phyloP scores from a whole-genome alignment of 2,113 vertebrate genomes.

The Entelurus aequoreus region DNA sequence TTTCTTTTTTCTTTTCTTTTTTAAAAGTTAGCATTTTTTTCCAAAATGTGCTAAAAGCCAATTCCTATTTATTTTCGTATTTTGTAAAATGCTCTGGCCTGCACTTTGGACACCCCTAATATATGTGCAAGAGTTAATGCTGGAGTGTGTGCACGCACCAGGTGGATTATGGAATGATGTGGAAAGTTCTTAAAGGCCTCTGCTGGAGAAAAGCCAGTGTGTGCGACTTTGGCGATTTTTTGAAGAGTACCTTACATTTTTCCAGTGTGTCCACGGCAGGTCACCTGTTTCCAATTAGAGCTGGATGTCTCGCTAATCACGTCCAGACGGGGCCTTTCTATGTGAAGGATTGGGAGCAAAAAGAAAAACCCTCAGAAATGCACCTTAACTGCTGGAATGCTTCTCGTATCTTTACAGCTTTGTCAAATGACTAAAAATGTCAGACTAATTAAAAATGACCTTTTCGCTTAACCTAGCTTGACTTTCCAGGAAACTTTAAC shows the following conservation, averaged over 20 bases:
- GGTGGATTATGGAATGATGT: slow-evolving; percentile 57
- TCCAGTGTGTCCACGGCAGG: slow-evolving; percentile 30
- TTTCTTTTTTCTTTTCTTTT: neutral
- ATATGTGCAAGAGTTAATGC: neutral
- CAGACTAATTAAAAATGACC: too few relatives aligned
- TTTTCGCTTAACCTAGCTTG: too few relatives aligned
- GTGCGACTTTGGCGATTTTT: slow-evolving; percentile 38
- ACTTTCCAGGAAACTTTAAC: too few relatives aligned
- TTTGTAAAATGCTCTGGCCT: too few relatives aligned
- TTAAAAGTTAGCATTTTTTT: too few relatives aligned
- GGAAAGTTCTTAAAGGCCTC: slow-evolving; percentile 54
- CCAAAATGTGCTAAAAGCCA: too few relatives aligned
- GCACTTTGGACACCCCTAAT: too few relatives aligned
- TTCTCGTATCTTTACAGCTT: too few relatives aligned
- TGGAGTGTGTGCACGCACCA: slow-evolving; percentile 25
- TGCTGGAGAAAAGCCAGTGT: slow-evolving; percentile 28
- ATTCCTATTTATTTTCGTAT: too few relatives aligned
- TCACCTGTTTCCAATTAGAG: slow-evolving; percentile 61
- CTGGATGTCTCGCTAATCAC: slow-evolving; percentile 37
- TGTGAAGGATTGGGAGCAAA: slow-evolving; percentile 17
- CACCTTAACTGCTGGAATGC: neutral
- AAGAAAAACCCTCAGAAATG: slow-evolving; percentile 1
- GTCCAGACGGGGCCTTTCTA: slow-evolving; percentile 23
- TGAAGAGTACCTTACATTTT: slow-evolving; percentile 29
- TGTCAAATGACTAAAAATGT: too few relatives aligned